Conservation (phyloP, 2,797 vertebrate genomes). For the Gymnoscopelus microlampas region DNA sequence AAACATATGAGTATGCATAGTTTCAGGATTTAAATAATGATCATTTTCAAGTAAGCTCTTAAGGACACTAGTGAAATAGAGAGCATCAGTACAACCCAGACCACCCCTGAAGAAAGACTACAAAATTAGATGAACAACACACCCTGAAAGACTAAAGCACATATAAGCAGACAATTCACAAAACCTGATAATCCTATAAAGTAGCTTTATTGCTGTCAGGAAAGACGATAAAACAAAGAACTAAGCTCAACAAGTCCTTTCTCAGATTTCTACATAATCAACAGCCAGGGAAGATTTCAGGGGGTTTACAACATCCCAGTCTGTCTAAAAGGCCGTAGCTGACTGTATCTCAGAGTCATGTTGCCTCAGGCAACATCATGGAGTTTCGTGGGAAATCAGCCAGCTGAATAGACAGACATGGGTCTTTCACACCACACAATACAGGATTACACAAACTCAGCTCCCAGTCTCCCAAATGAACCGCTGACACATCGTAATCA, state of each 20-base stretch:
- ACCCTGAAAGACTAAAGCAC: constrained; percentile 59
- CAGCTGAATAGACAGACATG: constrained; percentile 63
- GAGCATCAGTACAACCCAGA: constrained; percentile 12
- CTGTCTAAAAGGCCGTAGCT: constrained; percentile 34
- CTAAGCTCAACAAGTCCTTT: constrained; percentile 32
- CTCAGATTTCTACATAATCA: constrained; percentile 45
- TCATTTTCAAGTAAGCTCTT: background rate
- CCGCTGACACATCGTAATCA: constrained; percentile 66
- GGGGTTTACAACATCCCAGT: constrained; percentile 44
- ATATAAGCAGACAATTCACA: constrained; percentile 48
- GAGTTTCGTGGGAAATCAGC: constrained; percentile 73
- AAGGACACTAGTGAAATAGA: constrained; percentile 18
- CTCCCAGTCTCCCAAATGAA: constrained; percentile 71
- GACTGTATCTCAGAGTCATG: constrained; percentile 53
- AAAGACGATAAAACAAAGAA: constrained; percentile 40
- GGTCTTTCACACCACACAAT: constrained; percentile 77
- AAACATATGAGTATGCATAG: background rate
- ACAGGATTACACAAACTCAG: constrained; percentile 77
- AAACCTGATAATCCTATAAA: constrained; percentile 55
- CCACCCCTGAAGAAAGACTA: background rate
- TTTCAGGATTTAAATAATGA: background rate
- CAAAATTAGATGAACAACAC: constrained; percentile 46
- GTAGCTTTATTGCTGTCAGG: constrained; percentile 54
- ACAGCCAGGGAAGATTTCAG: constrained; percentile 37
- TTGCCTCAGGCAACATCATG: constrained; percentile 68